phyloP scores from a whole-genome alignment of 1,140 invertebrate species.

The Sipha flava region DNA sequence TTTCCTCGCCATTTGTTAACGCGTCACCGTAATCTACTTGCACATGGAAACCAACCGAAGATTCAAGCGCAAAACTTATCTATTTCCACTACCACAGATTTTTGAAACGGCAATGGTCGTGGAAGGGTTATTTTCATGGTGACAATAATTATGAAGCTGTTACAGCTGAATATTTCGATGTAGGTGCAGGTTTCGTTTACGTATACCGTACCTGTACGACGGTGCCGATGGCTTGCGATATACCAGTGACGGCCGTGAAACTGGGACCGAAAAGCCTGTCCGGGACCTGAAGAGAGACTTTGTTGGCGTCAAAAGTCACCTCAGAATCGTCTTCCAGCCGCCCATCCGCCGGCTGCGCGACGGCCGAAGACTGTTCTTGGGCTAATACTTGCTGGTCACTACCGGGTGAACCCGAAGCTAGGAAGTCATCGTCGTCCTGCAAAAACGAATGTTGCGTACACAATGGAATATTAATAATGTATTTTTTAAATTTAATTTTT shows the following conservation, averaged over 20 bases:
- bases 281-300: conserved; percentile 38
- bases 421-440: neutral
- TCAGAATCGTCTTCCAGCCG: neutral
- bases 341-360: neutral
- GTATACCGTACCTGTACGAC: conserved; percentile 38
- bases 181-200: neutral
- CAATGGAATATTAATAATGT: too few species aligned
- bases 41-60: too few species aligned
- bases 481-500: too few species aligned
- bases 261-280: conserved; percentile 36
- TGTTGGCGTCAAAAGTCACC: conserved; percentile 38
- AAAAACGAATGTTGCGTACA: too few species aligned
- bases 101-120: too few species aligned
- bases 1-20: too few species aligned
- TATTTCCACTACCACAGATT: too few species aligned
- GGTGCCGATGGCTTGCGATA: conserved; percentile 37
- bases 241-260: conserved; percentile 39
- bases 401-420: neutral
- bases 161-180: neutral
- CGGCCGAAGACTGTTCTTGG: neutral
- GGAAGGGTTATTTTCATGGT: neutral
- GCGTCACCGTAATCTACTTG: too few species aligned
- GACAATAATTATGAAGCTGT: too few species aligned
- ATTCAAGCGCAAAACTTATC: too few species aligned
- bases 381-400: conserved; percentile 2